phyloP scores from a whole-genome alignment of 2,113 vertebrate species.

The Lepidothrix coronata region DNA sequence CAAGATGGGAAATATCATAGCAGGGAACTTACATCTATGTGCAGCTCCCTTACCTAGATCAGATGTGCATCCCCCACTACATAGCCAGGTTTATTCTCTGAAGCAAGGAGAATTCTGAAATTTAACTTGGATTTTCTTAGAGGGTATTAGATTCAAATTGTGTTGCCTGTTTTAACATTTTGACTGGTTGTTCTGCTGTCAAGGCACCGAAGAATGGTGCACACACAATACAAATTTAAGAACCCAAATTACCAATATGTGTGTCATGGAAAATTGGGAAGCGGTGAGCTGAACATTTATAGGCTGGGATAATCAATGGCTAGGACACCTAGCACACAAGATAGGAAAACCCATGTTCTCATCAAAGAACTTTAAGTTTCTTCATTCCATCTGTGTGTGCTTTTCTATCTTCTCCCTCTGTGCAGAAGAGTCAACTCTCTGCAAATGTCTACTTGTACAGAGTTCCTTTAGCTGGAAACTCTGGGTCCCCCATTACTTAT shows the following conservation, averaged over 20 bases:
- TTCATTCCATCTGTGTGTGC: background rate
- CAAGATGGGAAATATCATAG: background rate
- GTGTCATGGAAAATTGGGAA: background rate
- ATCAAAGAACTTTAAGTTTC: background rate
- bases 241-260: background rate
- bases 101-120: background rate
- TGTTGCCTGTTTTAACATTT: background rate
- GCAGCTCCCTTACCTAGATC: background rate
- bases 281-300: background rate
- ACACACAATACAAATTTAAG: background rate
- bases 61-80: background rate
- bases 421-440: background rate
- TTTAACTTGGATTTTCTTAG: background rate
- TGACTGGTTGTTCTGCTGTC: background rate
- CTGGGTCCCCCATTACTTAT: background rate
- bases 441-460: background rate
- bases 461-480: background rate
- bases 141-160: background rate
- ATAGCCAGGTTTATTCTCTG: background rate
- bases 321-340: background rate
- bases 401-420: background rate
- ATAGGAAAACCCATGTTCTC: background rate
- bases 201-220: background rate
- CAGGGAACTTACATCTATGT: background rate
- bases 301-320: background rate